These are phyloP conservation scores for Ctena decussata DNA, from an alignment of 2,888 invertebrate genomes.

Conservation along the genomic window DNA sequence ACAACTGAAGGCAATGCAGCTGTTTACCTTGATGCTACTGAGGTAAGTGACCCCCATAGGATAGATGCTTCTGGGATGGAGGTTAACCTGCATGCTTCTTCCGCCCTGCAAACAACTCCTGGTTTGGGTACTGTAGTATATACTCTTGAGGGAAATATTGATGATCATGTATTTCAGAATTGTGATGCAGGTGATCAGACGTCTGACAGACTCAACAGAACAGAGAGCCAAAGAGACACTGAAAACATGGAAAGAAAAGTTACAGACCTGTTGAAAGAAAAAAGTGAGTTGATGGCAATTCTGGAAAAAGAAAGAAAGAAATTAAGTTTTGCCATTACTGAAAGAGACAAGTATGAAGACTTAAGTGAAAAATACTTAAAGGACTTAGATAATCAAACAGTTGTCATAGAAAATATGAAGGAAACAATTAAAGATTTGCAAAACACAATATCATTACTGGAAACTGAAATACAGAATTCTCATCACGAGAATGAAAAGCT, in stretches of 20 bases:
- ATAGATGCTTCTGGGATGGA: conserved; percentile 59
- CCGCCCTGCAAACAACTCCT: conserved; percentile 47
- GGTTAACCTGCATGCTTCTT: conserved; percentile 68
- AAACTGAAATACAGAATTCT: neutral
- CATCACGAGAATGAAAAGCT: conserved; percentile 50
- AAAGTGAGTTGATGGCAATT: conserved; percentile 25
- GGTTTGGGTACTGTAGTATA: conserved; percentile 27
- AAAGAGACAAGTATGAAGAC: conserved; percentile 12
- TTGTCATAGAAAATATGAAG: neutral
- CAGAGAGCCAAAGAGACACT: conserved; percentile 21
- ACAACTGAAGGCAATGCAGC: neutral
- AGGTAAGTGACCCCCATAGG: conserved; percentile 61
- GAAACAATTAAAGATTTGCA: neutral
- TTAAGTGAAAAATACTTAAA: neutral
- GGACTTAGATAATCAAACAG: conserved; percentile 17
- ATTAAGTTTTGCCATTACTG: neutral
- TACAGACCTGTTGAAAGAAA: conserved; percentile 11
- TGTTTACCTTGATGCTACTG: neutral
- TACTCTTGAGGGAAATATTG: conserved; percentile 35
- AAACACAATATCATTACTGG: neutral
- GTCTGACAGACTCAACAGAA: neutral
- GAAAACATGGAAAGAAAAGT: conserved; percentile 15
- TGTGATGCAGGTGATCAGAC: neutral
- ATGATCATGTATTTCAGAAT: conserved; percentile 46
- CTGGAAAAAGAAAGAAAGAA: conserved; percentile 24